Evolutionary conservation across 1,140 invertebrate species (phyloP).

Genomic region (Drosophila seguyi): DNA sequence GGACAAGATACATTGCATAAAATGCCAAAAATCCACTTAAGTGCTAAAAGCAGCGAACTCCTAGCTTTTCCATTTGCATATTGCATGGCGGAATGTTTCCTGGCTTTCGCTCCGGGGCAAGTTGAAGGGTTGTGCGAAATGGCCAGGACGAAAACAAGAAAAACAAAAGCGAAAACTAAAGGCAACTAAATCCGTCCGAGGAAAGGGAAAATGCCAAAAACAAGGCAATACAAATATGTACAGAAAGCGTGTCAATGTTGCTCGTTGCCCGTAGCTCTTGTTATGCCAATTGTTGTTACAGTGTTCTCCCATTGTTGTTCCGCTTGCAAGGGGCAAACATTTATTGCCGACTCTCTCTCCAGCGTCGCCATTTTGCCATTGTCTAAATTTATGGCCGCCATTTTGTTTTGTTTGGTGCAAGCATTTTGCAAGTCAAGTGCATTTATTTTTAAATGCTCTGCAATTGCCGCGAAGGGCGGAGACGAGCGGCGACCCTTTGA

Average conservation of each 20-base stretch:
- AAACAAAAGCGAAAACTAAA: constrained; percentile 19
- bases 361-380: constrained; percentile 51
- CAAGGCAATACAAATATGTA: constrained; percentile 53
- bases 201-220: background rate
- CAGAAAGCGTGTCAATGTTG: constrained; percentile 71
- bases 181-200: constrained; percentile 10
- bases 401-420: constrained; percentile 63
- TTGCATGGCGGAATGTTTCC: constrained; percentile 55
- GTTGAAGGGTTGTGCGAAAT: constrained; percentile 14
- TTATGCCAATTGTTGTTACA: constrained; percentile 39
- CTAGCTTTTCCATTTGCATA: constrained; percentile 44
- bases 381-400: constrained; percentile 72
- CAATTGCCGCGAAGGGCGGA: constrained; percentile 29
- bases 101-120: constrained; percentile 20
- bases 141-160: constrained; percentile 9
- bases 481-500: constrained; percentile 5
- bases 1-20: constrained; percentile 57
- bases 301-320: constrained; percentile 27
- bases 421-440: constrained; percentile 70
- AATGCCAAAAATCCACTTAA: constrained; percentile 79
- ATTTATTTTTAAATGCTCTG: constrained; percentile 73
- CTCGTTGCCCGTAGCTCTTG: constrained; percentile 37
- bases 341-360: constrained; percentile 63
- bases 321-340: constrained; percentile 65
- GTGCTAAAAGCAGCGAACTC: constrained; percentile 53